Evolutionary conservation across 2,797 vertebrate species (phyloP), one percentile per base, ranked within the genome.

Genomic region (Balearica regulorum): DNA sequence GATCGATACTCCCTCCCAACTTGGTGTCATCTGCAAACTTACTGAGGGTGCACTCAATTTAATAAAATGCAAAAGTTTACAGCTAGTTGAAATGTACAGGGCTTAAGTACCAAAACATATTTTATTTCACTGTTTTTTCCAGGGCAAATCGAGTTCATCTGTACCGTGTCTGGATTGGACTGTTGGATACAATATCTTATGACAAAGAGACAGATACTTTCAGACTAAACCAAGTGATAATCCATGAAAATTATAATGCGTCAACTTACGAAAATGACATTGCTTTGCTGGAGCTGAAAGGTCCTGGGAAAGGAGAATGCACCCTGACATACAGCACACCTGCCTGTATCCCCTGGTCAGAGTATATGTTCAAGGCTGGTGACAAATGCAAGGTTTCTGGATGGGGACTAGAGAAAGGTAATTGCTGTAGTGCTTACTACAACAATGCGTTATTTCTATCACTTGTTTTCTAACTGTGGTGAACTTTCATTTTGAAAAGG

Each of bases 301-400:
- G 97, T n/a, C 90, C 78, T 2, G 93, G 24, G 1, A 16, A 24
- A 0, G 17, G 10, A 35, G 89, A 2, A 21, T 99, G 91, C 8
- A 12, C 7, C 79, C 92, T 41, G 98, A 73, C 64, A 94, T 83
- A 3, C 91, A 98, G 5, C 25, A 41, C 95, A 8, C 91, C 99
- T 22, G 98, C 99, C 76, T 99, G 99, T 9, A 57, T 99, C 0
- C 99, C 99, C 58, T 99, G 99, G 99, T 98, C 99, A 60, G 57
- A 95, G 0, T 94, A 98, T 5, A 98, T 99, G 82, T 99, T 99
- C 87, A 97, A 90, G 16, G 44, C 98, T 24, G 98, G 98, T 9
- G 97, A 99, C 72, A 98, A 41, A 86, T 99, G 99, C 97, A 98
- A 98, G 92, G 93, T 99, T 97, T 99, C 99, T 12, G 99, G 99